Evolutionary conservation across 2,113 vertebrate species (phyloP).

Genomic region (Bujurquina vittata): DNA sequence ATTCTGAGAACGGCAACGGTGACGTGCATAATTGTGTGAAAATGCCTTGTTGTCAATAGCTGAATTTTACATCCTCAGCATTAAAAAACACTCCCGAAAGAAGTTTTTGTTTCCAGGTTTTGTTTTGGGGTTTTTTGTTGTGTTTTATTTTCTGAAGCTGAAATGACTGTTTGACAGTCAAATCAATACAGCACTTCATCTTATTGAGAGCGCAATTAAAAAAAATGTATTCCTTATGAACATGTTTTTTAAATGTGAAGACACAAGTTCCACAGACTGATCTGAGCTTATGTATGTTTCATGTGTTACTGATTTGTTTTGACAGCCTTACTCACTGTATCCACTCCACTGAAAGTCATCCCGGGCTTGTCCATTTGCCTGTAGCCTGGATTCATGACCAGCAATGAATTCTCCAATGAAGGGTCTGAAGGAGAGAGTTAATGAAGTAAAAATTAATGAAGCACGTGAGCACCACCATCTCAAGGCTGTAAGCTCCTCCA

Average conservation of each 20-base stretch:
- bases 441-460: conserved; percentile 88
- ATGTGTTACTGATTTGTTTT: conserved; percentile 72
- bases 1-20: background rate
- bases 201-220: conserved; percentile 7
- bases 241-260: conserved; percentile 21
- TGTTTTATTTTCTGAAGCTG: background rate
- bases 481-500: conserved; percentile 81
- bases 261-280: conserved; percentile 18
- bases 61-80: background rate
- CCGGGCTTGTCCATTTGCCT: conserved; percentile 54
- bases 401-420: conserved; percentile 76
- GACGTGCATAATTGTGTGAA: background rate
- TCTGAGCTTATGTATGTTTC: conserved; percentile 51
- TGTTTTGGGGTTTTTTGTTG: fast-evolving
- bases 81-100: background rate
- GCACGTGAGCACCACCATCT: conserved; percentile 80
- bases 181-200: background rate
- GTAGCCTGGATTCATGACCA: conserved; percentile 59
- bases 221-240: background rate
- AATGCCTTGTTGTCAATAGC: conserved; percentile 1
- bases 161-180: background rate
- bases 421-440: conserved; percentile 84
- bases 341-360: conserved; percentile 56
- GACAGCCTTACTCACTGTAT: conserved; percentile 60
- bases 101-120: background rate